These are phyloP conservation scores for Spermophilus dauricus DNA, from an alignment of 2,113 vertebrate genomes.

Conservation along the genomic window DNA sequence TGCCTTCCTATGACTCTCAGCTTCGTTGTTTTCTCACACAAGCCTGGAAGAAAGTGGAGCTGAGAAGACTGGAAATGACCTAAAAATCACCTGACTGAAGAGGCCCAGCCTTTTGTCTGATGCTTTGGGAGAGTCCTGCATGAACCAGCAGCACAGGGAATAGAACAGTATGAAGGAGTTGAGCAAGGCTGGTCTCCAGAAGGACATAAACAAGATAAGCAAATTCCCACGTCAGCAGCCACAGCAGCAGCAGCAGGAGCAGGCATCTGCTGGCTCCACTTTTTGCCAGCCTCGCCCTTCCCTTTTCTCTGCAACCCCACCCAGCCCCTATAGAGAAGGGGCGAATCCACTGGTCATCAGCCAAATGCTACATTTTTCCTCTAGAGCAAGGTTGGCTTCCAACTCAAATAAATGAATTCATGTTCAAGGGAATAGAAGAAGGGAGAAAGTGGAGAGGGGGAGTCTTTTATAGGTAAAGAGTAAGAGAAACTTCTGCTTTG, in stretches of 20 bases:
- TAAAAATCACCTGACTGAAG: conserved; percentile 7
- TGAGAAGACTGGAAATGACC: background rate
- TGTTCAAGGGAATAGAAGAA: accelerated
- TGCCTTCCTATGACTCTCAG: background rate
- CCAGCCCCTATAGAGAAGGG: no score
- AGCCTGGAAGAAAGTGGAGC: background rate
- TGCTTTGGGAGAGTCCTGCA: background rate
- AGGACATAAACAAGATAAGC: background rate
- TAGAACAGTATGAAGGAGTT: background rate
- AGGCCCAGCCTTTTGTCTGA: background rate
- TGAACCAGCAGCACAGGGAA: background rate
- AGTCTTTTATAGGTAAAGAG: background rate
- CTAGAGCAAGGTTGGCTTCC: background rate
- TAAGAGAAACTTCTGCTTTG: background rate
- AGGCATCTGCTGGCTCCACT: background rate
- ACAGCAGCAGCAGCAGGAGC: no score
- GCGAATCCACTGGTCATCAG: background rate
- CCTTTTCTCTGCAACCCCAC: background rate
- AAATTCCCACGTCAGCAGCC: background rate
- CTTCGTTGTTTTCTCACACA: background rate
- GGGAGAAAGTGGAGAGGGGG: background rate
- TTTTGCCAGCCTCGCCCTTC: background rate
- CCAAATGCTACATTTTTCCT: background rate
- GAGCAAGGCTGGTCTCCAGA: background rate
- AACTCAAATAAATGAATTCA: background rate